Percentiles rank a stretch among this genome's conserved stretches.
phyloP scores from a whole-genome alignment of 1,140 invertebrate species.

The Saccostrea glomerata region DNA sequence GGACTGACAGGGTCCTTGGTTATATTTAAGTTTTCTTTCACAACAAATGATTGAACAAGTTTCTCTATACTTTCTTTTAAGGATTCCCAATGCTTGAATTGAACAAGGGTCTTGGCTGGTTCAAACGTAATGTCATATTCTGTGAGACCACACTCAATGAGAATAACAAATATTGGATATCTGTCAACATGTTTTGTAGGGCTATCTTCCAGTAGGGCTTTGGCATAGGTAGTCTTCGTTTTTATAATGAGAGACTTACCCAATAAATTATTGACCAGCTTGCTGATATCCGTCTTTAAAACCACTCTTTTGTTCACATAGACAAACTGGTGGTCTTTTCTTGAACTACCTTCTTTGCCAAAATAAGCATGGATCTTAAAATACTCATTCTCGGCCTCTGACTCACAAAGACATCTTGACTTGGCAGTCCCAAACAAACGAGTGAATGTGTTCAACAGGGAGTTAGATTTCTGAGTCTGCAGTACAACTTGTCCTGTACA shows the following conservation, averaged over 20 bases:
- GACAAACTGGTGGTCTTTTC: constrained; percentile 82
- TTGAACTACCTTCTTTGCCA: constrained; percentile 77
- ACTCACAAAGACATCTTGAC: constrained; percentile 78
- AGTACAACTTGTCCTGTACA: constrained; percentile 81
- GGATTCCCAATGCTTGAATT: constrained; percentile 83
- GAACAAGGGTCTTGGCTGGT: constrained; percentile 81
- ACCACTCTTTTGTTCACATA: constrained; percentile 84
- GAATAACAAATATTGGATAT: constrained; percentile 82
- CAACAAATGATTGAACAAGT: constrained; percentile 76
- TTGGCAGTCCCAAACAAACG: constrained; percentile 80
- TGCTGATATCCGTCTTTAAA: constrained; percentile 80
- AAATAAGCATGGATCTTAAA: constrained; percentile 82
- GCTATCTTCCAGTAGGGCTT: constrained; percentile 53
- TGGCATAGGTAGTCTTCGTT: constrained; percentile 61
- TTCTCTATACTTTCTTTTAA: constrained; percentile 81
- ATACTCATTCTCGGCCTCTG: constrained; percentile 80
- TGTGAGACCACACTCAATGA: constrained; percentile 82
- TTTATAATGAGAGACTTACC: constrained; percentile 70
- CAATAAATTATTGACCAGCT: constrained; percentile 80
- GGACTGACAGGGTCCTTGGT: neutral
- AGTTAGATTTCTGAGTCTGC: constrained; percentile 81
- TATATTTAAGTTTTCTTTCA: constrained; percentile 66
- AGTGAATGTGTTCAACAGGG: constrained; percentile 80
- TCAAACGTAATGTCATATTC: constrained; percentile 82
- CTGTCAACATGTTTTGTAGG: constrained; percentile 74